Evolutionary conservation across 2,797 vertebrate species (phyloP).

Genomic region (Oophaga sylvatica): DNA sequence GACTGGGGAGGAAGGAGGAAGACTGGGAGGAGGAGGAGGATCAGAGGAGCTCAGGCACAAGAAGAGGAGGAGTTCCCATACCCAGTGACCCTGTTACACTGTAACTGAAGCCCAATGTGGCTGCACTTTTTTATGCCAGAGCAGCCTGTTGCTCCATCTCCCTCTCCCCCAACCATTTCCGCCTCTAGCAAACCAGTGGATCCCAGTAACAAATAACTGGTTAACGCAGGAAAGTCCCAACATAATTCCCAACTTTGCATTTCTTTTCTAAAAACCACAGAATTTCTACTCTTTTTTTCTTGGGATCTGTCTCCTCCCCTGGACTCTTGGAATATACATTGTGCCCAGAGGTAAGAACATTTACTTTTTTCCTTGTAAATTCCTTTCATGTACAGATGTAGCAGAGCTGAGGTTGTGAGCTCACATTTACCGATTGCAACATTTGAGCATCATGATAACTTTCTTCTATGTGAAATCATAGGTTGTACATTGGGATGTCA

Average conservation of each 20-base stretch:
- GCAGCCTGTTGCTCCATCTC: constrained; percentile 48
- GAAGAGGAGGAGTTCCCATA: constrained; percentile 42
- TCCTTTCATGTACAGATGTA: not conserved
- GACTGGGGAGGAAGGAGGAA: not conserved
- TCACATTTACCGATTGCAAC: not conserved
- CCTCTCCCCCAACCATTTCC: constrained; percentile 42
- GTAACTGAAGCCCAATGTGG: constrained; percentile 55
- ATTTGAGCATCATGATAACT: not conserved
- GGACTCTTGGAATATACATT: not conserved
- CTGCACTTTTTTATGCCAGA: constrained; percentile 39
- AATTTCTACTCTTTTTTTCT: constrained; percentile 15
- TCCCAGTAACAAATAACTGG: constrained; percentile 26
- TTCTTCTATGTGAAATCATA: not conserved
- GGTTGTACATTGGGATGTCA: not conserved
- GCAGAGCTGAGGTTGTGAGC: not conserved
- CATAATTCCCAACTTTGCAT: not conserved
- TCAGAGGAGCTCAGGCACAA: constrained; percentile 31
- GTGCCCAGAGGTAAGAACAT: constrained; percentile 36
- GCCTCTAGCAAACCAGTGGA: constrained; percentile 33
- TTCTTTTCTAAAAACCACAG: not conserved
- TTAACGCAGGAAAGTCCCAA: not conserved
- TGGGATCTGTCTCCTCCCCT: constrained; percentile 4
- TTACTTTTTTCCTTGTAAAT: not conserved
- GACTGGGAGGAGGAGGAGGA: too few relatives aligned
- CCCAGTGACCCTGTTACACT: constrained; percentile 45